phyloP scores from a whole-genome alignment of 1,140 invertebrate genomes.

The Eumeta japonica region DNA sequence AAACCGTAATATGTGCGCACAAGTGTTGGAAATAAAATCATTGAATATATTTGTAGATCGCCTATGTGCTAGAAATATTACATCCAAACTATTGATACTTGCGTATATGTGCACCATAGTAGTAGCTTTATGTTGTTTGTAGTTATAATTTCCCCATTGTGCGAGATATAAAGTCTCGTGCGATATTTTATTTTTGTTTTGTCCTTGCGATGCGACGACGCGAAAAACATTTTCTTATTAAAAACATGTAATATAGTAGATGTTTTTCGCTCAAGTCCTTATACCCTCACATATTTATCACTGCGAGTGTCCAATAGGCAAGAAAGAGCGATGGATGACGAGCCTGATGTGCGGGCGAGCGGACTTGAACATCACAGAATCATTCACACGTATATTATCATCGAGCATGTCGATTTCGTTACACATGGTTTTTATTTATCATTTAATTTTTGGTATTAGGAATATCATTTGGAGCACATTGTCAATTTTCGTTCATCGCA shows the following conservation, averaged over 20 bases:
- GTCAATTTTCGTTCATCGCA: slow-evolving; percentile 38
- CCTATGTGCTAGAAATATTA: not conserved
- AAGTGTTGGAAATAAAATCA: not conserved
- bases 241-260: too few relatives aligned
- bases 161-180: slow-evolving; percentile 24
- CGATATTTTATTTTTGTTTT: slow-evolving; percentile 25
- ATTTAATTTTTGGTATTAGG: slow-evolving; percentile 15
- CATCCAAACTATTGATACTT: too few relatives aligned
- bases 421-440: slow-evolving; percentile 1
- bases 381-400: slow-evolving; percentile 13
- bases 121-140: slow-evolving; percentile 55
- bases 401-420: not conserved
- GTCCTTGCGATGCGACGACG: slow-evolving; percentile 25
- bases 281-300: slow-evolving; percentile 24
- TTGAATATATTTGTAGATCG: not conserved
- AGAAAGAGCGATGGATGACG: slow-evolving; percentile 37
- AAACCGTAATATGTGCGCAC: slow-evolving; percentile 40
- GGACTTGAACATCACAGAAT: slow-evolving; percentile 29
- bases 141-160: slow-evolving; percentile 34
- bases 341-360: slow-evolving; percentile 45
- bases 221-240: too few relatives aligned
- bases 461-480: slow-evolving; percentile 36
- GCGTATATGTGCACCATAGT: slow-evolving; percentile 40
- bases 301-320: slow-evolving; percentile 36
- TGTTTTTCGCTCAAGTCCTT: slow-evolving; percentile 27